phyloP scores from a whole-genome alignment of 2,797 vertebrate species.

The Bradypus variegatus region DNA sequence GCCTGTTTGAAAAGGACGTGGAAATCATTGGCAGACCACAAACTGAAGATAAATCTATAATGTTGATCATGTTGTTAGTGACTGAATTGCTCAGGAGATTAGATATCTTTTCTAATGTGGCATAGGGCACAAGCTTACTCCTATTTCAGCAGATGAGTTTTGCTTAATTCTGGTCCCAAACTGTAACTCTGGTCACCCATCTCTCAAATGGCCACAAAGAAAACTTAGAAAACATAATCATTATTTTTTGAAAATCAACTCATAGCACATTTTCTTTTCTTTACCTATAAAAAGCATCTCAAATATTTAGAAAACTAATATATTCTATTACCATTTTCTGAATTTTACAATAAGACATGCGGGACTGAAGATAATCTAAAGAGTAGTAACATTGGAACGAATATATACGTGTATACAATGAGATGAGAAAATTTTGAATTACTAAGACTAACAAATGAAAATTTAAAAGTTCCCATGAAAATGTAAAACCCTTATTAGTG shows the following conservation, averaged over 20 bases:
- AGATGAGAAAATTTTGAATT: conserved; percentile 13
- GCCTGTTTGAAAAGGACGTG: background rate
- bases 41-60: background rate
- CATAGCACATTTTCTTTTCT: background rate
- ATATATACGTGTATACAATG: background rate
- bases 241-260: background rate
- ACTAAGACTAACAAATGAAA: conserved; percentile 21
- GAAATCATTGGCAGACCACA: background rate
- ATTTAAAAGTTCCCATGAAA: background rate
- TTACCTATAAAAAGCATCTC: background rate
- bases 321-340: background rate
- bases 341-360: conserved; percentile 16
- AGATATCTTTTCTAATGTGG: background rate
- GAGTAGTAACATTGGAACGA: background rate
- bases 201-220: background rate
- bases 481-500: background rate
- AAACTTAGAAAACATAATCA: background rate
- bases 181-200: background rate
- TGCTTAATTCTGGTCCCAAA: conserved; percentile 10
- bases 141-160: background rate
- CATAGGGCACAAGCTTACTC: background rate
- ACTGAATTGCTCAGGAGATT: background rate
- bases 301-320: background rate
- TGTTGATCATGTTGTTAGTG: background rate
- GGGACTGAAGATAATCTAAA: conserved; percentile 3